Evolutionary conservation across 2,113 vertebrate genomes (phyloP).

Genomic region (Colaptes auratus): DNA sequence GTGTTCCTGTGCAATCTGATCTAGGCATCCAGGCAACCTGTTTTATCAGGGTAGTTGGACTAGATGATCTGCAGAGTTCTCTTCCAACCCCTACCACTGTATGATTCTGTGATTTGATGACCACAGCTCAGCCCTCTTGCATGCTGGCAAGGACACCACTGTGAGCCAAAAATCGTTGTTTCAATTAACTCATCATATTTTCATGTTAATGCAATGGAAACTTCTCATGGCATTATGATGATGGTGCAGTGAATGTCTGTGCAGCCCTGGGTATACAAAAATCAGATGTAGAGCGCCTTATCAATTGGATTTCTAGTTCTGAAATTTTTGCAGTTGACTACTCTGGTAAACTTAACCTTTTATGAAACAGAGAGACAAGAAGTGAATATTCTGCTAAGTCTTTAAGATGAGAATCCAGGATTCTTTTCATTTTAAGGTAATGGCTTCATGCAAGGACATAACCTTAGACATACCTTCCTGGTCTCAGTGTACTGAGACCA

Average conservation of each 20-base stretch:
- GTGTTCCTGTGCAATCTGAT: too few relatives aligned
- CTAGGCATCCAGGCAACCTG: too few relatives aligned
- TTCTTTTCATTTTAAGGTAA: neutral
- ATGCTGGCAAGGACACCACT: neutral
- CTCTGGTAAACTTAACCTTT: neutral
- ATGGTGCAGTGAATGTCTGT: neutral
- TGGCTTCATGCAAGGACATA: neutral
- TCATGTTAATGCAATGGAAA: neutral
- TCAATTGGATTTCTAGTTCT: neutral
- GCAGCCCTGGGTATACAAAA: neutral
- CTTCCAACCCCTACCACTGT: too few relatives aligned
- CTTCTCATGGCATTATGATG: neutral
- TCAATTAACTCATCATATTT: neutral
- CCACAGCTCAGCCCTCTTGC: neutral
- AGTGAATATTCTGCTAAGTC: neutral
- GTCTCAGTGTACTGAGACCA: neutral
- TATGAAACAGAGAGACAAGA: neutral
- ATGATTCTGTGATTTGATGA: neutral
- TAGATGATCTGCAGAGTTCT: too few relatives aligned
- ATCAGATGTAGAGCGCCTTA: neutral
- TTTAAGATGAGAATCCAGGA: neutral
- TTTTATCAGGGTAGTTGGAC: too few relatives aligned
- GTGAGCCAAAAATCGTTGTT: neutral
- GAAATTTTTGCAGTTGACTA: neutral
- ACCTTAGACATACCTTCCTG: neutral